Percentiles rank a stretch among this genome's conserved stretches.
Evolutionary conservation across 2,797 vertebrate genomes (phyloP).

Genomic region (Heliangelus exortis): DNA sequence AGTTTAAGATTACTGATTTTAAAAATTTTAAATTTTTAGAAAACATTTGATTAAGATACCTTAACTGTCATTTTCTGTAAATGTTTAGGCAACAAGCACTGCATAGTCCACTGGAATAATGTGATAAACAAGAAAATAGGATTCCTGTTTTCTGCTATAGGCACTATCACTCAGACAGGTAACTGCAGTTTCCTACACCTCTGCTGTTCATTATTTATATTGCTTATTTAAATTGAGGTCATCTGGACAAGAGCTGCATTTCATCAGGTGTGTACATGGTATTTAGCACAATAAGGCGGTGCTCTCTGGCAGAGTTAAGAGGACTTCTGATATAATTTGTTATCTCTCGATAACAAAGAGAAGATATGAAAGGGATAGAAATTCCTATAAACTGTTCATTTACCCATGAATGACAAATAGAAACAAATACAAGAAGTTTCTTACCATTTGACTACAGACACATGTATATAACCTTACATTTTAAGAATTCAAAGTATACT

Average conservation of each 20-base stretch:
- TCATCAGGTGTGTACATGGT: neutral
- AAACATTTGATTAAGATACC: fast-evolving
- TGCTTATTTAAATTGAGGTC: neutral
- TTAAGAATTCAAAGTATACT: neutral
- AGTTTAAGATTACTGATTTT: neutral
- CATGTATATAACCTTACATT: neutral
- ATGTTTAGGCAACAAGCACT: neutral
- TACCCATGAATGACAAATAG: neutral
- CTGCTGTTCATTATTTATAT: neutral
- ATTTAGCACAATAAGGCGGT: neutral
- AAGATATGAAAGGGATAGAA: neutral
- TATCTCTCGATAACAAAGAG: neutral
- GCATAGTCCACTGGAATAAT: neutral
- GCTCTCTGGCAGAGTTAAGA: neutral
- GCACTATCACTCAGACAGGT: neutral
- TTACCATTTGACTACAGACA: neutral
- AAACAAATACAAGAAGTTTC: neutral
- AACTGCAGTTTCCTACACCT: neutral
- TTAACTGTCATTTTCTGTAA: neutral
- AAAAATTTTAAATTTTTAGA: neutral
- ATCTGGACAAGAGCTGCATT: neutral
- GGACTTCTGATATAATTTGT: neutral
- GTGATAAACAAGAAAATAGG: neutral
- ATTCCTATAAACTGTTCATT: neutral
- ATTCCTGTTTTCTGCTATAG: neutral